These are phyloP conservation scores for Anhinga anhinga DNA, from an alignment of 2,113 vertebrate species.

Conservation along the genomic window DNA sequence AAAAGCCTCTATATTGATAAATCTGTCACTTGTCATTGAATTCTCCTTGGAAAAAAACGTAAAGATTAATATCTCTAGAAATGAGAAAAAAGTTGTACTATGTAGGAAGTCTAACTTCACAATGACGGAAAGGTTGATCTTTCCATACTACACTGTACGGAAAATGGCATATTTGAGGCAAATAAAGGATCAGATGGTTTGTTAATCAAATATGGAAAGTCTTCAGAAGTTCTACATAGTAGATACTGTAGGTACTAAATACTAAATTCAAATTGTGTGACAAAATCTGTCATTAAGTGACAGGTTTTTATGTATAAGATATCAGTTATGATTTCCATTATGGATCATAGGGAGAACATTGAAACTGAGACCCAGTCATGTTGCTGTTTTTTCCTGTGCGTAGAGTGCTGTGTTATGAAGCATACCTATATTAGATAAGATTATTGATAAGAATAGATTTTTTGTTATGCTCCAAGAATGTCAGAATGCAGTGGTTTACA, in stretches of 20 bases:
- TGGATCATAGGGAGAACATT: not conserved
- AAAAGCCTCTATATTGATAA: not conserved
- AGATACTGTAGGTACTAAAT: not conserved
- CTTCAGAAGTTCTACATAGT: not conserved
- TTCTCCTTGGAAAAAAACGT: not conserved
- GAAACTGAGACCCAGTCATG: not conserved
- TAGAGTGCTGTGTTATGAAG: not conserved
- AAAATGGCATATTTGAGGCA: not conserved
- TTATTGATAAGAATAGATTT: not conserved
- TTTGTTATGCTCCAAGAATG: not conserved
- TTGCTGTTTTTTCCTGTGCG: not conserved
- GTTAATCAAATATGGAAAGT: not conserved
- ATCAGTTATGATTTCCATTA: not conserved
- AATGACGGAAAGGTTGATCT: not conserved
- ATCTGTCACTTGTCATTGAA: not conserved
- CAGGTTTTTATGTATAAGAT: not conserved
- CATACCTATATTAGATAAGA: not conserved
- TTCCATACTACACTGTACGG: not conserved
- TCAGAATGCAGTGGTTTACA: not conserved
- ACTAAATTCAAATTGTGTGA: not conserved
- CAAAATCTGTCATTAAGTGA: not conserved
- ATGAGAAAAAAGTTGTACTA: not conserved
- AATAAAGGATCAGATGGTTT: not conserved
- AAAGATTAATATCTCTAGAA: not conserved
- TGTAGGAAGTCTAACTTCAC: not conserved